Base-by-base conservation (phyloP, 2,113 vertebrate genomes). In the Heliornis fulica region DNA sequence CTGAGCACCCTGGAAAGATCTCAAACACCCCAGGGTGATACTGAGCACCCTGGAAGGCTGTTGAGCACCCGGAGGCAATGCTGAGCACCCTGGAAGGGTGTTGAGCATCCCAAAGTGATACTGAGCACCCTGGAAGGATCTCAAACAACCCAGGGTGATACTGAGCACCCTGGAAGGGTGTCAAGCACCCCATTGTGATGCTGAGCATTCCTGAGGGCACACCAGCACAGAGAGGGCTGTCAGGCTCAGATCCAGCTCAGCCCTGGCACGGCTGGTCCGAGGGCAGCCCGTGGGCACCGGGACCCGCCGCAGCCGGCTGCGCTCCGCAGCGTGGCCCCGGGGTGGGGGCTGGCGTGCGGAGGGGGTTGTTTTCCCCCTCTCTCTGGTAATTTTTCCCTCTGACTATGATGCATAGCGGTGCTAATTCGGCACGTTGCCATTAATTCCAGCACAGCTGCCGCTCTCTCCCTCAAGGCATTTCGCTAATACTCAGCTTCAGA, bases 401-500 rank as follows among this genome's bases (percentile, higher is more conserved):
- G 98, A 98, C 96, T 97, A 98, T 98, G 98, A 98, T 98, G 98
- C 98, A 98, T 98, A 98, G 99, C 98, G 94, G 97, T 98, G 97
- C 98, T 98, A 98, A 98, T 98, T 99, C 98, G 97, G 98, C 97
- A 98, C 98, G 96, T 97, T 98, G 98, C 99, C 98, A 98, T 98
- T 99, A 98, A 98, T 99, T 98, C 98, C 98, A 98, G 98, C 97
- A 98, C 99, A 99, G 99, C 99, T 99, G 99, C 98, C 95, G 96
- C 97, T 94, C 98, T 97, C 96, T 98, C 98, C 99, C 98, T 97
- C 97, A 98, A 98, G 99, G 99, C 98, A 97, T 98, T 97, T 98
- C 94, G 98, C 98, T 98, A 98, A 98, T 98, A 98, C 98, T 97
- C 98, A 97, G 98, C 98, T 99, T 99, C 96, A 97, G 98, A 99